Evolutionary conservation across 2,797 vertebrate species (phyloP), one percentile per base, ranked within the genome.

Genomic region (Microhierax caerulescens): DNA sequence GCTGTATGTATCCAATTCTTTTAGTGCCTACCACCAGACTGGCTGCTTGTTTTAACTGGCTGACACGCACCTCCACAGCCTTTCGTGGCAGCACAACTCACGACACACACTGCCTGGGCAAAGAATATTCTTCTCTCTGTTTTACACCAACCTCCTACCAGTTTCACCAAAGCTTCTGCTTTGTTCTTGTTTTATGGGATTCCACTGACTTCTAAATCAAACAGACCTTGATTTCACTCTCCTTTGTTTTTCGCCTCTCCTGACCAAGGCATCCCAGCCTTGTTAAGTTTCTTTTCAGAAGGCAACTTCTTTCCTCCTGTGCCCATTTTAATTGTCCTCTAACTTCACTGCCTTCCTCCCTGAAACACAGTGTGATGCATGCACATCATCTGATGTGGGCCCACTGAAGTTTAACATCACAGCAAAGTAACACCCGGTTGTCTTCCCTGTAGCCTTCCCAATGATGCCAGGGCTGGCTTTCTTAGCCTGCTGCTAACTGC

Each of bases 331-430:
- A 8, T 3, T 34, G 20, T 17, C 28, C 47, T 51, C 8, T 39
- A 48, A 56, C 60, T 72, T 37, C 77, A 32, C 5, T 28, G 16
- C 43, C 43, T 68, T 63, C n/a, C 14, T 50, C 25, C 48, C 32
- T 12, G 34, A 39, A 22, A 50, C 0, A 0, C 73, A 23, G 14
- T 25, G 13, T 0, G 0, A 60, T 43, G 43, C 39, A 68, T 0
- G 1, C 10, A 13, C 37, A 50, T 6, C 20, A 41, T 4, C 60
- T 59, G 51, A 47, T 2, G 2, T 11, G 20, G 19, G 37, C 5
- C 39, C 50, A 45, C 32, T 21, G 15, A 61, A 45, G 15, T 57
- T 50, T 12, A 75, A 84, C 7, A n/a, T 1, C 86, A 50, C 27
- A 50, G 76, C 32, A 90, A 86, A 90, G 1, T 3, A 61, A 73